Evolutionary conservation across 2,113 vertebrate species (phyloP).

Genomic region (Chaetorhynchus papuensis): DNA sequence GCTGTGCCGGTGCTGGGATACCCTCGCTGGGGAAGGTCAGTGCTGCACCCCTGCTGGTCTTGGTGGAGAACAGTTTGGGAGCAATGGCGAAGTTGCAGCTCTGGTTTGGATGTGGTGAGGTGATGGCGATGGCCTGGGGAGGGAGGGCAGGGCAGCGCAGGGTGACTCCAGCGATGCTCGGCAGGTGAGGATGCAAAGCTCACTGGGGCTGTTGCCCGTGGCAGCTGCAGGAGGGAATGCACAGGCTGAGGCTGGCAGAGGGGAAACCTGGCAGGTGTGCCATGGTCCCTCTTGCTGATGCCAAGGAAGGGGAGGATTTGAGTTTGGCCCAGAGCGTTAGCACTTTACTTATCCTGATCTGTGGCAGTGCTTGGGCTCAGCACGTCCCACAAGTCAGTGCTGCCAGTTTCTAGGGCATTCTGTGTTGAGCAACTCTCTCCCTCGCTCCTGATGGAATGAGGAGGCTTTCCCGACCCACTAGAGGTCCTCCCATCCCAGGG

Average conservation of each 20-base stretch:
- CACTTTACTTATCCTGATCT: not conserved
- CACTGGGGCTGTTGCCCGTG: rapidly evolving
- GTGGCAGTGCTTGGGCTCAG: not conserved
- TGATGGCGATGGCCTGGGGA: not conserved
- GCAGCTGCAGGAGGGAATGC: not conserved
- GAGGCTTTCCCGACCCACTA: not conserved
- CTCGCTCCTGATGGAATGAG: not conserved
- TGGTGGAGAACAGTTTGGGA: not conserved
- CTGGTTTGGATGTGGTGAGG: not conserved
- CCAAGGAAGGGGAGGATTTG: not conserved
- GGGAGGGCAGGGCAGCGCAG: not conserved
- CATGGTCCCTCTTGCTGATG: not conserved
- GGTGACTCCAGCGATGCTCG: not conserved
- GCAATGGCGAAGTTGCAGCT: not conserved
- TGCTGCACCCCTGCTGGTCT: not conserved
- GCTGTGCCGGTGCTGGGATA: not conserved
- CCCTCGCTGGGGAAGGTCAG: not conserved
- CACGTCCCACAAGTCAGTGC: too few species aligned
- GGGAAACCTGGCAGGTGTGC: not conserved
- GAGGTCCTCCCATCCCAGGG: not conserved
- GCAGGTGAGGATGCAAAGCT: not conserved
- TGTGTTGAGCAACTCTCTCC: not conserved
- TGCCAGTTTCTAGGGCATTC: not conserved
- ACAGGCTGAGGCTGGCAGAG: not conserved
- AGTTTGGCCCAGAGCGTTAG: not conserved